Percentiles rank a stretch among this genome's conserved stretches.
These are phyloP conservation scores for Labroides dimidiatus DNA, from an alignment of 2,797 vertebrate genomes.

Conservation along the genomic window DNA sequence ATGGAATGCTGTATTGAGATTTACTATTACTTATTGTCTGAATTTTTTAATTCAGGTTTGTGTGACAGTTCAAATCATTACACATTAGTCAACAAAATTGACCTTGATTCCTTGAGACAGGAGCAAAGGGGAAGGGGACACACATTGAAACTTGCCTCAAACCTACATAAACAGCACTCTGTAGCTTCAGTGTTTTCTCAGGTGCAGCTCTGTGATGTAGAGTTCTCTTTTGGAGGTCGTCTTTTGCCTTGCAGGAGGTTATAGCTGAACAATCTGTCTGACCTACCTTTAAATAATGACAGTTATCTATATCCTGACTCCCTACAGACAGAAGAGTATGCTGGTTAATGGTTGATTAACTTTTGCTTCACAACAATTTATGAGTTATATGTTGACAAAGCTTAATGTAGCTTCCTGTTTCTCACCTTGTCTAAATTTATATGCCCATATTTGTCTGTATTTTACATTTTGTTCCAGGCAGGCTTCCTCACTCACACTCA, in stretches of 20 bases:
- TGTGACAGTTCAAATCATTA: no score
- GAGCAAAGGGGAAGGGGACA: background rate
- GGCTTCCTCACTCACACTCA: slow-evolving; percentile 5
- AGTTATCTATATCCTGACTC: slow-evolving; percentile 8
- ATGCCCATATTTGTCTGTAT: background rate
- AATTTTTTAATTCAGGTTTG: no score
- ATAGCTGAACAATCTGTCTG: background rate
- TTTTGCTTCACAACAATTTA: slow-evolving; percentile 31
- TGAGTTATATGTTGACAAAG: background rate
- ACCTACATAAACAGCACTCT: background rate
- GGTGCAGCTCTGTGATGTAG: slow-evolving; percentile 12
- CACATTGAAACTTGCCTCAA: slow-evolving; percentile 4
- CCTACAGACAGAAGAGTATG: background rate
- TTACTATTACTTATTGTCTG: no score
- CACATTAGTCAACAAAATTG: no score
- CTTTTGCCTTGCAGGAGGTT: slow-evolving; percentile 21
- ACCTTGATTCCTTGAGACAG: no score
- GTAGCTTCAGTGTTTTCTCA: background rate
- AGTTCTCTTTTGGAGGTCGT: no score
- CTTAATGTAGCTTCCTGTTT: background rate
- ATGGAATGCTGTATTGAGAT: no score
- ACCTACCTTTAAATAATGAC: slow-evolving; percentile 1
- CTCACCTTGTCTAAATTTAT: slow-evolving; percentile 26
- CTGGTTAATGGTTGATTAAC: slow-evolving; percentile 26
- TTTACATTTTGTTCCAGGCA: slow-evolving; percentile 12